Evolutionary conservation across 2,888 invertebrate species (phyloP), one percentile per base, ranked within the genome.

Genomic region (Dynastes maya): DNA sequence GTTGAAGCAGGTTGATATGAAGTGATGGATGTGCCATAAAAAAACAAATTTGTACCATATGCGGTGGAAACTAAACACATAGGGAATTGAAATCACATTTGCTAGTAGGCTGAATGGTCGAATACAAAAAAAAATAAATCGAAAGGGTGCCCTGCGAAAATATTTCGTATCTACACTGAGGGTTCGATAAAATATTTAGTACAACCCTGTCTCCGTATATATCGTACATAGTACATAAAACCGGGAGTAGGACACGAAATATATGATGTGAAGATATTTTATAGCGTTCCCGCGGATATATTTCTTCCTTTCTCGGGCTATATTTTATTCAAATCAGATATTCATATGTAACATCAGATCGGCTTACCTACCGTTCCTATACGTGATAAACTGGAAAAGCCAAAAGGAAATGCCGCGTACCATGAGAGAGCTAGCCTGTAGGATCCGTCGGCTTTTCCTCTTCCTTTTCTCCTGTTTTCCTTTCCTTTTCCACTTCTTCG

Each of bases 291-390:
- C 53, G 29, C 9, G 77, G 72, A 76, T 77, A 79, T 79, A 80
- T 81, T 80, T 72, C 61, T 72, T 72, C 58, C 80, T 78, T 79
- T 75, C 77, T 63, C 67, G 49, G 45, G 80, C 80, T 80, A 82
- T 82, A 82, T 81, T 83, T 83, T 82, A 83, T 83, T 83, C 82
- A 83, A 83, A 83, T 83, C 82, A 83, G 82, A 82, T 83, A 82
- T 83, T 83, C 83, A 82, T 83, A 82, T 82, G 81, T 82, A 83
- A 80, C 80, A 80, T 78, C 80, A 76, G 77, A 81, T 82, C 81
- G 82, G 81, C 81, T 82, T 81, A 81, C 77, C 78, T 80, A 68
- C 79, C 79, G 77, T 80, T 78, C 80, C 53, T 79, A 72, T 78
- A 79, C 79, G 79, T 82, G 82, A 81, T 82, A 81, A 78, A 80